Conservation (phyloP, 2,113 vertebrate species). For the Leptocoma aspasia region DNA sequence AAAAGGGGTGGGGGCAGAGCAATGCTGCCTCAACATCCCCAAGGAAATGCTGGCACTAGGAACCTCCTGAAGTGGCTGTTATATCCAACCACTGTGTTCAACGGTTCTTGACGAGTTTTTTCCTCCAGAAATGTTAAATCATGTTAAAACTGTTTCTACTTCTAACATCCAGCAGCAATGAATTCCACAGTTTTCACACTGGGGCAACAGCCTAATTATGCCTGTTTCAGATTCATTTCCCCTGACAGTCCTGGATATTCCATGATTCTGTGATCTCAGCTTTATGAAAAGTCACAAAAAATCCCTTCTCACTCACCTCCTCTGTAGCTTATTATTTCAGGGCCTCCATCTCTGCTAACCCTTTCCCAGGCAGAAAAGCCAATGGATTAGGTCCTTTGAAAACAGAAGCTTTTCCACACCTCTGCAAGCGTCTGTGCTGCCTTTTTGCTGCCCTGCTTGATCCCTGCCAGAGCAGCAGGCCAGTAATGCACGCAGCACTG, state of each 20-base stretch:
- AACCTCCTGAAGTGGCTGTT: background rate
- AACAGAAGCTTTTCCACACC: background rate
- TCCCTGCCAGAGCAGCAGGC: background rate
- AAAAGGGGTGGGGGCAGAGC: background rate
- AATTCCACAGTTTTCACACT: background rate
- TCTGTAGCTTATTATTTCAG: background rate
- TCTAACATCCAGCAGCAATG: background rate
- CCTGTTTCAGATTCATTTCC: background rate
- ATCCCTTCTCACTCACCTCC: background rate
- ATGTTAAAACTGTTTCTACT: background rate
- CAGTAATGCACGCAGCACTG: background rate
- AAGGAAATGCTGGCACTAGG: rapidly evolving
- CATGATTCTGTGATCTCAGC: background rate
- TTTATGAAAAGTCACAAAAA: background rate
- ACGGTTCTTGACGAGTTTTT: background rate
- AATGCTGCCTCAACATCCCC: background rate
- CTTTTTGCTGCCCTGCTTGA: background rate
- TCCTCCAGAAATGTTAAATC: background rate
- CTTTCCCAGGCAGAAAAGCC: background rate
- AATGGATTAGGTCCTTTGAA: background rate
- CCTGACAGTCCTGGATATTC: background rate
- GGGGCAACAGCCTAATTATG: background rate
- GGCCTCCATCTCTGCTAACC: background rate
- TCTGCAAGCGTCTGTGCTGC: background rate
- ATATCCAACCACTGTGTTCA: background rate